Conservation (phyloP, 23 tunicate genomes). For the Corella eumyota region DNA sequence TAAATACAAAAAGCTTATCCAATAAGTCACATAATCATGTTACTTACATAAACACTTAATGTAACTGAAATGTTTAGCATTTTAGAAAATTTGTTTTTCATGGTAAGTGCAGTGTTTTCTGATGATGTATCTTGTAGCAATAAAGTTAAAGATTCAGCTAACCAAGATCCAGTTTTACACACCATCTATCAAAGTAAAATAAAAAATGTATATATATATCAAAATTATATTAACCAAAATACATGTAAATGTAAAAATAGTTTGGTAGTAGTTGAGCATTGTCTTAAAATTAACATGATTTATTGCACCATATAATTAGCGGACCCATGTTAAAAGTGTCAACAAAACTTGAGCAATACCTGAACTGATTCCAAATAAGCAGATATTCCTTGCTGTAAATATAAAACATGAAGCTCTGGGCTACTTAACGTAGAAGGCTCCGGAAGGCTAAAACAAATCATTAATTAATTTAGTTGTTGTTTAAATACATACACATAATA, state of each 20-base stretch:
- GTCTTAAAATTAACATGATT: too few relatives aligned
- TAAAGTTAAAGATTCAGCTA: slow-evolving; percentile 33
- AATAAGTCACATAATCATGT: too few relatives aligned
- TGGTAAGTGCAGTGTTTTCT: slow-evolving; percentile 8
- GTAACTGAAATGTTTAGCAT: slow-evolving; percentile 17
- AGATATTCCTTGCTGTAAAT: slow-evolving; percentile 47
- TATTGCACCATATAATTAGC: too few relatives aligned
- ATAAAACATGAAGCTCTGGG: slow-evolving; percentile 33
- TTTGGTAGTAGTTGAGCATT: too few relatives aligned
- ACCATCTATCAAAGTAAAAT: slow-evolving; percentile 25
- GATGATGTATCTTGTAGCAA: slow-evolving; percentile 15
- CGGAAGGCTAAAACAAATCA: slow-evolving; percentile 11
- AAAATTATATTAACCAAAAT: too few relatives aligned
- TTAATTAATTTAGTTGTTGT: too few relatives aligned
- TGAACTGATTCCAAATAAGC: slow-evolving; percentile 46
- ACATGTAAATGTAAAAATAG: too few relatives aligned
- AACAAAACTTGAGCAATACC: too few relatives aligned
- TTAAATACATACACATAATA: too few relatives aligned
- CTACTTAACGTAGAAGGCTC: slow-evolving; percentile 8
- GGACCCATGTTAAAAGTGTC: too few relatives aligned
- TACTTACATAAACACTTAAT: slow-evolving; percentile 19
- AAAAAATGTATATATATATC: not conserved
- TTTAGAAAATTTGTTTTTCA: slow-evolving; percentile 27
- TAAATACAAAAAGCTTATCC: too few relatives aligned
- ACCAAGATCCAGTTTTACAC: slow-evolving; percentile 54